Conservation (phyloP, 1,140 invertebrate genomes). For the Oreohelix idahoensis region DNA sequence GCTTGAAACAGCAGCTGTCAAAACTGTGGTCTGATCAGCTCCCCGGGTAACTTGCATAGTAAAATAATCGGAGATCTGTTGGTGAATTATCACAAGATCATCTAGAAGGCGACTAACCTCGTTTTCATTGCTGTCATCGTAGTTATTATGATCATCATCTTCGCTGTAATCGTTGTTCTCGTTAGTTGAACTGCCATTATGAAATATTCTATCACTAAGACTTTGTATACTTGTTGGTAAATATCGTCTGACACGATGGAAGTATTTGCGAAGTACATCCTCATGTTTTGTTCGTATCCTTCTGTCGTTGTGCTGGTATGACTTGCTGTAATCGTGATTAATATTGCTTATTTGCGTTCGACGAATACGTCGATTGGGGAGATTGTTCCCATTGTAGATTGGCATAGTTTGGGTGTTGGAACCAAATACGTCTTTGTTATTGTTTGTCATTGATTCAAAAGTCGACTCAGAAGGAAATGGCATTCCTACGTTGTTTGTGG, state of each 20-base stretch:
- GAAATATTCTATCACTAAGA: background rate
- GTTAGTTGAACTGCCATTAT: background rate
- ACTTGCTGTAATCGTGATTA: background rate
- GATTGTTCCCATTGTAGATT: background rate
- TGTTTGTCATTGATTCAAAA: background rate
- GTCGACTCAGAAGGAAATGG: background rate
- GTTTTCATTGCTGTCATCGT: background rate
- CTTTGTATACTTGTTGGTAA: constrained; percentile 14
- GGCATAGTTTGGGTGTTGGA: background rate
- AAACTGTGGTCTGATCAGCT: background rate
- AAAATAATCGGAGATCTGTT: background rate
- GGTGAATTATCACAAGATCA: background rate
- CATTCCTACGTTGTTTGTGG: background rate
- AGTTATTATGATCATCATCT: background rate
- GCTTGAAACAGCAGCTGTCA: background rate
- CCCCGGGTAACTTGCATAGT: background rate
- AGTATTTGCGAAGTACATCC: background rate
- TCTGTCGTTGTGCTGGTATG: background rate
- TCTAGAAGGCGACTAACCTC: background rate
- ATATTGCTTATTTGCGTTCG: background rate
- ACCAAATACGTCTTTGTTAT: background rate
- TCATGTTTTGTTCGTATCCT: background rate
- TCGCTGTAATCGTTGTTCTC: background rate
- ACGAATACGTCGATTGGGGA: background rate
- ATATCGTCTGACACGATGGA: background rate